A percentile compares a stretch with the other conserved stretches of the same genome.
phyloP scores from a whole-genome alignment of 2,797 vertebrate genomes.

The Pyrocephalus nanus region DNA sequence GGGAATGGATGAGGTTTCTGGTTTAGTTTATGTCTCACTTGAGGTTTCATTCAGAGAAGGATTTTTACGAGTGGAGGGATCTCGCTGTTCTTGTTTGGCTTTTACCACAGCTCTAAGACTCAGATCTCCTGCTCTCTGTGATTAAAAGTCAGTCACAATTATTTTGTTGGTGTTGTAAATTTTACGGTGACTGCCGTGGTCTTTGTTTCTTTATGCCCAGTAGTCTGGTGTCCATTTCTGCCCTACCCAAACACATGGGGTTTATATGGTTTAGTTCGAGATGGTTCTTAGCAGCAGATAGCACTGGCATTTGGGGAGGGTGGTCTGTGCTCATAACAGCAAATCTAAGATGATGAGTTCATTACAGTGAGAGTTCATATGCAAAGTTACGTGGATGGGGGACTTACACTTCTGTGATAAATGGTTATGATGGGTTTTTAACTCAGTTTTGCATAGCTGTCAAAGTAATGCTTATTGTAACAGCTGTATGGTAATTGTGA shows the following conservation, averaged over 20 bases:
- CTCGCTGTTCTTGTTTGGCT: not conserved
- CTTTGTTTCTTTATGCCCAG: not conserved
- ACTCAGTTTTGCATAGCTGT: conserved; percentile 4
- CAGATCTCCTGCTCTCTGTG: not conserved
- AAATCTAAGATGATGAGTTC: not conserved
- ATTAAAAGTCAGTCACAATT: not conserved
- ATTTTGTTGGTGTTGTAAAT: not conserved
- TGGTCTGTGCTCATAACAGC: not conserved
- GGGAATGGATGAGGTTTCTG: not conserved
- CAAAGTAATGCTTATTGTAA: not conserved
- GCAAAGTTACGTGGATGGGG: not conserved
- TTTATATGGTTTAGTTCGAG: not conserved
- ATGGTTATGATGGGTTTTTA: not conserved
- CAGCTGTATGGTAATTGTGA: not conserved
- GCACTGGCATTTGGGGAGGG: not conserved
- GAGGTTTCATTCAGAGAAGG: not conserved
- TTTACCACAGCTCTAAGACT: not conserved
- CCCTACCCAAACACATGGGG: not conserved
- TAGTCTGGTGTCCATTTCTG: not conserved
- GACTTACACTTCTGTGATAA: not conserved
- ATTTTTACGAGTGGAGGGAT: not conserved
- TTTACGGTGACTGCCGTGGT: rapidly evolving
- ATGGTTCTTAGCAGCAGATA: not conserved
- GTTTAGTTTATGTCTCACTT: not conserved
- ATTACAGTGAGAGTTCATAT: not conserved